Evolutionary conservation across 92 coral and sea anemone genomes (phyloP), one percentile per base, ranked within the genome.

Genomic region (Zoanthus sociatus): DNA sequence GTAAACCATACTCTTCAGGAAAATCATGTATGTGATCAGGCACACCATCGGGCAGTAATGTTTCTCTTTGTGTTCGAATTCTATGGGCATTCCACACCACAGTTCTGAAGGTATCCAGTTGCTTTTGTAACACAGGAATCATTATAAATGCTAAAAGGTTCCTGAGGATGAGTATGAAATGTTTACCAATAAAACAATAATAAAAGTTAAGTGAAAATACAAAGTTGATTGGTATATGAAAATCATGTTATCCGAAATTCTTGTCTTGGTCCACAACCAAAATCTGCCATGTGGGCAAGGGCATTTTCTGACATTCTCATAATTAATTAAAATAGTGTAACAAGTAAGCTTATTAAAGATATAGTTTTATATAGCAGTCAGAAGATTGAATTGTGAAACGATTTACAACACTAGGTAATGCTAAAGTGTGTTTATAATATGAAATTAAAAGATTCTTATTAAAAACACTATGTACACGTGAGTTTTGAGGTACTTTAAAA

Each of bases 221-320:
- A 64, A 64, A 64, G 71, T 64, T 50, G 55, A 50, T 50, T 50
- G 55, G 55, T 50, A 50, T 50, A 50, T 50, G 71, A 64, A n/a
- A 7, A 30, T 64, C 9, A 64, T 64, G 71, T 64, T 64, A 64
- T 64, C 71, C 71, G 9, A 64, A 64, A 64, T 64, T 64, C 33
- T 64, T 64, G 71, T n/a, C 71, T n/a, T 64, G 71, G 71, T 64
- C 71, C 71, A 64, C 71, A 64, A 64, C 71, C 71, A 64, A 64
- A 64, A 50, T 50, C 55, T 50, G 55, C 55, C 55, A 50, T 50
- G 55, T 50, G 55, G 55, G 33, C 30, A n/a, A 64, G 71, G 71
- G 71, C 30, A n/a, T 64, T 64, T 64, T 64, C 71, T 64, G 71
- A 64, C 71, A 64, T 64, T 64, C 30, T 64, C 31, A 9, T 64